Conservation (phyloP, 2,113 vertebrate species). For the Vanacampus margaritifer region DNA sequence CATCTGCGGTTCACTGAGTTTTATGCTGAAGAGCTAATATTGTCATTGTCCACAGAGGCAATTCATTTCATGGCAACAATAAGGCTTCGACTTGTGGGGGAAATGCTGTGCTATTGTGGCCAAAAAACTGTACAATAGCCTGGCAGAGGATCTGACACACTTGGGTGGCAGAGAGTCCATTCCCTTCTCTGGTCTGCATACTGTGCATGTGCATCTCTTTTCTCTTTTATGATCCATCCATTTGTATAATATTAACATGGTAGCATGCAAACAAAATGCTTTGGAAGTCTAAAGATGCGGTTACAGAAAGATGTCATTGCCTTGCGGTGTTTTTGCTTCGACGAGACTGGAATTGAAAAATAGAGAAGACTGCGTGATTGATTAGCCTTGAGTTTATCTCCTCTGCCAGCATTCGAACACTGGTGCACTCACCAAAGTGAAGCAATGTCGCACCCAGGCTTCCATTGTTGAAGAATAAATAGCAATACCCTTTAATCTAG, state of each 20-base stretch:
- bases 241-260: not conserved
- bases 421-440: conserved; percentile 50
- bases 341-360: conserved; percentile 5
- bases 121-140: conserved; percentile 59
- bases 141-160: conserved; percentile 52
- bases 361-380: conserved; percentile 44
- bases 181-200: not conserved
- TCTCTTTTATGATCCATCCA: not conserved
- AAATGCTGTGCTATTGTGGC: conserved; percentile 55
- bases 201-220: not conserved
- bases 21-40: conserved; percentile 54
- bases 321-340: conserved; percentile 4
- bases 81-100: conserved; percentile 61
- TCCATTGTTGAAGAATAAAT: conserved; percentile 55
- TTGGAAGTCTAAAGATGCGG: conserved; percentile 9
- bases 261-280: conserved; percentile 31
- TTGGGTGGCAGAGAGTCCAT: conserved; percentile 30
- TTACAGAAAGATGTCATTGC: conserved; percentile 16
- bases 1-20: conserved; percentile 52
- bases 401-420: conserved; percentile 39
- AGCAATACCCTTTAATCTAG: conserved; percentile 59
- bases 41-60: conserved; percentile 64
- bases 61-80: conserved; percentile 72
- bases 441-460: conserved; percentile 41
- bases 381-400: conserved; percentile 65